Base-by-base conservation (phyloP, 2,888 invertebrate genomes). In the Copidosoma aretas region DNA sequence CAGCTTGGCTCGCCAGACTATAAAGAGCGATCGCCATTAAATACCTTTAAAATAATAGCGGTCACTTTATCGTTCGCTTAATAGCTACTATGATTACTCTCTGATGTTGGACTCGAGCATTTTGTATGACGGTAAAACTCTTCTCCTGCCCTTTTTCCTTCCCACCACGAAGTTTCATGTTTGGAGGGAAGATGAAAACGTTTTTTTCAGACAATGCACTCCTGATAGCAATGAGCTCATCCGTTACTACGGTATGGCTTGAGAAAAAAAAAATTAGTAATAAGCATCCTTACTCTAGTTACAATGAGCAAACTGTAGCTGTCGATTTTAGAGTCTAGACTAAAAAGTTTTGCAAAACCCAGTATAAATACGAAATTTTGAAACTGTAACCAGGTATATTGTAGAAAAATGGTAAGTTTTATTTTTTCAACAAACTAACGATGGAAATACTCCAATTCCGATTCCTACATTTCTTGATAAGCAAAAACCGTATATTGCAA, bases 41-140 rank as follows among this genome's bases (percentile, higher is more conserved):
- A 46, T 46, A 17, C 43, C 12, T 4, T 32, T 32, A 32, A 32
- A 46, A 46, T 46, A 46, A 46, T 17, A 46, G 12, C 4, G 12
- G 17, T 12, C 43, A 17, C 12, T 46, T 46, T 46, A 46, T 15
- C 3, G 12, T 12, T 14, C 43, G 12, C 43, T 46, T 46, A 57
- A 56, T 61, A 64, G 60, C 57, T 64, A n/a, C n/a, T n/a, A n/a
- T n/a, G n/a, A n/a, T n/a, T n/a, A n/a, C n/a, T 54, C 49, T 65
- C 49, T 61, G 68, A 72, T 67, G 65, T 68, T 70, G 70, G 68
- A 68, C 60, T 64, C 64, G 66, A 68, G 63, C 58, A 14, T 46
- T 46, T 32, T 32, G 32, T 32, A 32, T 32, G 32, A 32, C 3
- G 32, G 32, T 32, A 32, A 32, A 32, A 32, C 32, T 8, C 32